phyloP scores from a whole-genome alignment of 2,888 invertebrate species.

The Deilephila elpenor region DNA sequence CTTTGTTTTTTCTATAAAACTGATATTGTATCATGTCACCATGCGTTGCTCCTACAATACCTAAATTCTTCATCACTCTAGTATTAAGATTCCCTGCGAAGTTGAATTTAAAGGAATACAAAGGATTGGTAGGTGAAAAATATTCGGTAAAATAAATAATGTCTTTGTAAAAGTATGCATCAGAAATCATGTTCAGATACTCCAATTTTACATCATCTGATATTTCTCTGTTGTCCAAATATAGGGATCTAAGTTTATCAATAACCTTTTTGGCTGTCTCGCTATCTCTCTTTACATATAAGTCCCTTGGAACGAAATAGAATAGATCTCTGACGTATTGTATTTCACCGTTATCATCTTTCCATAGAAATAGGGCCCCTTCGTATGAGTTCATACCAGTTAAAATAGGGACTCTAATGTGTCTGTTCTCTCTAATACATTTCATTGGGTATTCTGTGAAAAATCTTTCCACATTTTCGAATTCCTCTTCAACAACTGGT shows the following conservation, averaged over 20 bases:
- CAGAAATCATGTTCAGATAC: conserved; percentile 62
- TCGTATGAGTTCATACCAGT: conserved; percentile 62
- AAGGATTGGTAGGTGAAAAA: conserved; percentile 49
- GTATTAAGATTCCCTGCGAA: conserved; percentile 69
- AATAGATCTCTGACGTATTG: conserved; percentile 58
- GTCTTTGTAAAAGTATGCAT: conserved; percentile 63
- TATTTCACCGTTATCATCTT: conserved; percentile 54
- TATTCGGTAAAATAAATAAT: conserved; percentile 56
- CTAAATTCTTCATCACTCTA: conserved; percentile 61
- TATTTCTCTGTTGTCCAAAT: conserved; percentile 56
- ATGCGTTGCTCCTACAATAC: conserved; percentile 66
- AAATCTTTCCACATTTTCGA: conserved; percentile 59
- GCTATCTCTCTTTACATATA: conserved; percentile 47
- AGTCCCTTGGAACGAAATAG: conserved; percentile 61
- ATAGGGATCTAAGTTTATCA: conserved; percentile 54
- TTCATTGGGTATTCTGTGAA: conserved; percentile 60
- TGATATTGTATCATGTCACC: conserved; percentile 72
- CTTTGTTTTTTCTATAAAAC: conserved; percentile 68
- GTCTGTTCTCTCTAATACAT: conserved; percentile 53
- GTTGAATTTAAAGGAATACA: conserved; percentile 63
- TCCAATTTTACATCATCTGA: conserved; percentile 47
- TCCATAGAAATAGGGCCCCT: conserved; percentile 62
- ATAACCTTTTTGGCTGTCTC: conserved; percentile 46
- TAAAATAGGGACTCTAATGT: conserved; percentile 62
- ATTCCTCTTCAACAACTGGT: conserved; percentile 67